phyloP scores from a whole-genome alignment of 2,113 vertebrate species.

The Bufo bufo region DNA sequence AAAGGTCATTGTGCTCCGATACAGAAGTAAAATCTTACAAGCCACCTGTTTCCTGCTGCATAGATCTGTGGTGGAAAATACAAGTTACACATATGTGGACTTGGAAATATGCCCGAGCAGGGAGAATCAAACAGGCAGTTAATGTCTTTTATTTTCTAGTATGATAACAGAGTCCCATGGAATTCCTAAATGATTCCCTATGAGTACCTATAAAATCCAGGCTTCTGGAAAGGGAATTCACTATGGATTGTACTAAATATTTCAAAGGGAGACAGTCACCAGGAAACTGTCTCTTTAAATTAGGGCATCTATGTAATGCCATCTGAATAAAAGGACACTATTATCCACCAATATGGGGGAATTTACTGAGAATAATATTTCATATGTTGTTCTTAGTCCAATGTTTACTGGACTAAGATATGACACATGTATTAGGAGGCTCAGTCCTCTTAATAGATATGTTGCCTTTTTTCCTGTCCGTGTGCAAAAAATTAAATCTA shows the following conservation, averaged over 20 bases:
- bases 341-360: background rate
- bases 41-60: slow-evolving; percentile 37
- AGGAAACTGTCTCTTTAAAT: background rate
- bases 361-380: too few species aligned
- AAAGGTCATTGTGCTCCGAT: background rate
- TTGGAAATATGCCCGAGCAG: background rate
- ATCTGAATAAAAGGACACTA: background rate
- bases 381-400: too few species aligned
- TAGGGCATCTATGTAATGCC: background rate
- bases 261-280: background rate
- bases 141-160: background rate
- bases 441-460: too few species aligned
- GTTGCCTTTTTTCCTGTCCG: too few species aligned
- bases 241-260: background rate
- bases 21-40: slow-evolving; percentile 14
- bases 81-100: background rate
- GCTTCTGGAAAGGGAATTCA: background rate
- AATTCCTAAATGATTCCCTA: background rate
- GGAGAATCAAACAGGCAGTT: background rate
- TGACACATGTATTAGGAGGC: too few species aligned
- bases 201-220: background rate
- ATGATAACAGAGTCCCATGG: slow-evolving; percentile 9
- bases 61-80: background rate
- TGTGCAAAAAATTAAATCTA: too few species aligned
- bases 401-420: too few species aligned